Evolutionary conservation across 2,888 invertebrate species (phyloP), one percentile per base, ranked within the genome.

Genomic region (Acholoe squamosa): DNA sequence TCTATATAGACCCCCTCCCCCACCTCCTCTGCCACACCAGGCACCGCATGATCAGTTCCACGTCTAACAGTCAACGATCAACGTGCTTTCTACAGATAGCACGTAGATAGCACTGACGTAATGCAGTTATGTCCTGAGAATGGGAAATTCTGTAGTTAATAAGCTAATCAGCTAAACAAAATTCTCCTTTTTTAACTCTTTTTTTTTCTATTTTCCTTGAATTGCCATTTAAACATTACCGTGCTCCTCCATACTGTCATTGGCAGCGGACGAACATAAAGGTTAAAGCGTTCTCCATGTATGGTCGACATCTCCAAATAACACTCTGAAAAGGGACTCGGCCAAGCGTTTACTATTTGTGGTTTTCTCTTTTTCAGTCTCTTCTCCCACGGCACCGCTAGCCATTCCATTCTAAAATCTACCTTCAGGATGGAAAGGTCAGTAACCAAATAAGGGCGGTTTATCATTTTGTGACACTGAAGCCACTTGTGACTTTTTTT

Each of bases 381-480:
- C 14, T 28, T 71, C 71, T 71, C 71, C 28, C 14, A 71, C 71
- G 16, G 25, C 61, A 61, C 61, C 19, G 61, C 19, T 16, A 28
- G 71, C 28, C 71, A 71, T 25, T 76, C 76, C 76, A 76, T 31
- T 25, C 16, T 7, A 76, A 76, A 76, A 76, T 76, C 76, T 76
- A 76, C 43, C 43, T 12, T 80, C 80, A 43, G 5, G n/a, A 34
- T 80, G 80, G 16, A 43, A 34, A 80, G 80, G 80, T 33, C 43
- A 80, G 80, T 14, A 33, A 34, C 80, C 33, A 80, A 33, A 80
- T 80, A 80, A 80, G 80, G 80, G 34, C 10, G 19, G 71, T 71
- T n/a, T 71, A 71, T 43, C 43, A 43, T 71, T 71, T 71, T n/a
- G 28, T 71, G 71, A 71, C n/a, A 25, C 5, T 71, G 71, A 71